Evolutionary conservation across 2,113 vertebrate species (phyloP).

Genomic region (Oryzias woworae): DNA sequence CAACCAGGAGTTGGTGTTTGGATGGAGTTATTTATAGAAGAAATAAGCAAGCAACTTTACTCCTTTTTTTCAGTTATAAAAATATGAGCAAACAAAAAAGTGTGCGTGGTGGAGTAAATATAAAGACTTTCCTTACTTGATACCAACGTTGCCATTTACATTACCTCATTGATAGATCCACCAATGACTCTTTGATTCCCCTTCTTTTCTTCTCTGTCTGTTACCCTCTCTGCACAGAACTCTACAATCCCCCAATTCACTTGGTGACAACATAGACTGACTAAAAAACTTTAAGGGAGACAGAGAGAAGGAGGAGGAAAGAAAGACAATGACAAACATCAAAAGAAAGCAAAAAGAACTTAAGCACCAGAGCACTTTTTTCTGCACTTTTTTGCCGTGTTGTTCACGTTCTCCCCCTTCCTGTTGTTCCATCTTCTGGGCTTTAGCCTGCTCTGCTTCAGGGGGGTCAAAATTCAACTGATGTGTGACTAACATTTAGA

Average conservation of each 20-base stretch:
- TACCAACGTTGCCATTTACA: slow-evolving; percentile 36
- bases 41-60: no score
- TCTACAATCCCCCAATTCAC: slow-evolving; percentile 53
- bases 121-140: no score
- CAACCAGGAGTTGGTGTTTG: no score
- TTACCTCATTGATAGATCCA: slow-evolving; percentile 61
- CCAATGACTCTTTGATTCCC: slow-evolving; percentile 17
- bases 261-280: slow-evolving; percentile 53
- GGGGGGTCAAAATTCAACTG: slow-evolving; percentile 72
- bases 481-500: slow-evolving; percentile 75
- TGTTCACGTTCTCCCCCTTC: slow-evolving; percentile 21
- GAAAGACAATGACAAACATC: slow-evolving; percentile 39
- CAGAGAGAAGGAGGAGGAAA: slow-evolving; percentile 26
- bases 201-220: slow-evolving; percentile 28
- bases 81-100: no score
- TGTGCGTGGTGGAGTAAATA: no score
- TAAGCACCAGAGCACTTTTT: slow-evolving; percentile 58
- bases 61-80: no score
- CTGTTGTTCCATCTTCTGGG: slow-evolving; percentile 41
- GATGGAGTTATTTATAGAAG: no score
- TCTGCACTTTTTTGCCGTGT: slow-evolving; percentile 52
- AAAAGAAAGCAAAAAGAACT: slow-evolving; percentile 21
- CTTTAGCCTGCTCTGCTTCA: slow-evolving; percentile 59
- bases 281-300: slow-evolving; percentile 66
- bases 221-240: slow-evolving; percentile 33